Evolutionary conservation across 30 jellyfish, hydroid and myxozoan genomes (phyloP).

Genomic region (Aurelia coerulea): DNA sequence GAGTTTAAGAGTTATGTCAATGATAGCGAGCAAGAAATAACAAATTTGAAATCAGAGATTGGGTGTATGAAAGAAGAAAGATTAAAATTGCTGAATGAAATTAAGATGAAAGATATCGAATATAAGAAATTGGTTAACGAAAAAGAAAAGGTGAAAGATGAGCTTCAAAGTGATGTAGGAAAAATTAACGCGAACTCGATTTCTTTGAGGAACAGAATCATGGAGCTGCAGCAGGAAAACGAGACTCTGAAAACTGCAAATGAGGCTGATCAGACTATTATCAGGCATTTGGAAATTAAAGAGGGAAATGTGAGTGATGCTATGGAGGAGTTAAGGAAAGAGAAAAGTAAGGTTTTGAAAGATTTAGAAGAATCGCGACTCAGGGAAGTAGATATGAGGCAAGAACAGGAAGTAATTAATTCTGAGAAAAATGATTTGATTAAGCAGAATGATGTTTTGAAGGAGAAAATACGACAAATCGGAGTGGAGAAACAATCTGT

Average conservation of each 20-base stretch:
- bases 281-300: conserved; percentile 58
- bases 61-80: neutral
- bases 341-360: conserved; percentile 23
- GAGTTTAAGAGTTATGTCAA: neutral
- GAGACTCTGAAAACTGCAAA: conserved; percentile 63
- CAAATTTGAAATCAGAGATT: neutral
- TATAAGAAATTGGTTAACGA: conserved; percentile 23
- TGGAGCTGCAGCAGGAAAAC: conserved; percentile 53
- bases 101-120: conserved; percentile 43
- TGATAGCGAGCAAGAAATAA: neutral
- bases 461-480: neutral
- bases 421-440: conserved; percentile 15
- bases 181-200: conserved; percentile 21
- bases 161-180: conserved; percentile 35
- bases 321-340: neutral
- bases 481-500: conserved; percentile 31
- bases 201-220: conserved; percentile 33
- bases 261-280: conserved; percentile 73
- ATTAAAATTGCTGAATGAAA: conserved; percentile 14
- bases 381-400: conserved; percentile 21
- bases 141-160: conserved; percentile 21
- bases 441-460: neutral
- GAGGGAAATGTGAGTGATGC: neutral
- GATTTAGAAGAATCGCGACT: conserved; percentile 37
- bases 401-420: neutral